Conservation (phyloP, 2,797 vertebrate genomes). For the Poecilia gillii region DNA sequence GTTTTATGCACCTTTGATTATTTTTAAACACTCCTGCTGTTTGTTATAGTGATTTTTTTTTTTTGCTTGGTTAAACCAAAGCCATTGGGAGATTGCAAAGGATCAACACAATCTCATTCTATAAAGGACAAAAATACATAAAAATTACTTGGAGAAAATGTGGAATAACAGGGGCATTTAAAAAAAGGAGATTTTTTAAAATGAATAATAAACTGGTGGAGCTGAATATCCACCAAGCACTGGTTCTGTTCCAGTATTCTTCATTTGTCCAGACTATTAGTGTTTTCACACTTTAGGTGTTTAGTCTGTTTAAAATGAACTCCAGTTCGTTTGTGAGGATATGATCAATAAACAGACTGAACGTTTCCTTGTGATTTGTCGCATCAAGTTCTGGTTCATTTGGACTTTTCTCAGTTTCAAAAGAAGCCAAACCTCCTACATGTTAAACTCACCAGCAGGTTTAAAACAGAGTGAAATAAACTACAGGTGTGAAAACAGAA, state of each 20-base stretch:
- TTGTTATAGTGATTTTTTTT: neutral
- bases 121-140: neutral
- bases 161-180: neutral
- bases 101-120: neutral
- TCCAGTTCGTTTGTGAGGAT: neutral
- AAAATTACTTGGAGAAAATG: neutral
- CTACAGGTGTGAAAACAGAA: too few relatives aligned
- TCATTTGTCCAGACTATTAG: neutral
- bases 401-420: too few relatives aligned
- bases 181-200: neutral
- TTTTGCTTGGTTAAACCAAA: neutral
- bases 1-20: neutral
- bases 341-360: neutral
- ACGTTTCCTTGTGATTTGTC: too few relatives aligned
- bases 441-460: too few relatives aligned
- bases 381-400: too few relatives aligned
- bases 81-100: neutral
- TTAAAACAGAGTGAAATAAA: too few relatives aligned
- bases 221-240: neutral
- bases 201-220: neutral
- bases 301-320: neutral
- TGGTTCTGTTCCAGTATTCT: neutral
- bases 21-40: neutral
- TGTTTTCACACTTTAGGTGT: neutral
- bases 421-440: too few relatives aligned